Evolutionary conservation across 2,113 vertebrate genomes (phyloP).

Genomic region (Rhineura floridana): DNA sequence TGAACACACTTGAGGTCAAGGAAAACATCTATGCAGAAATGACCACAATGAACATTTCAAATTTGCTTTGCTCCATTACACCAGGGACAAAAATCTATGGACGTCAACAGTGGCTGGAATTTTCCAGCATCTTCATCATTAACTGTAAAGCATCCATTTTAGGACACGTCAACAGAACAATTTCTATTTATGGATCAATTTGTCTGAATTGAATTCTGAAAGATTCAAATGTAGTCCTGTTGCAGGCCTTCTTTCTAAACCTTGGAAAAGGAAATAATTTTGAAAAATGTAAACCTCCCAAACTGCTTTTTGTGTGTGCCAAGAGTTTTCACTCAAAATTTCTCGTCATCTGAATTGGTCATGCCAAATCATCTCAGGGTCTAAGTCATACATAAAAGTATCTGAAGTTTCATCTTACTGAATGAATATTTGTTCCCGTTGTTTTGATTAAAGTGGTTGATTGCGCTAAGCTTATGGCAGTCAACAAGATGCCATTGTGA

Average conservation of each 20-base stretch:
- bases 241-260: not conserved
- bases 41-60: not conserved
- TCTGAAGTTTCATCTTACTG: not conserved
- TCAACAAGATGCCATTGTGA: constrained; percentile 18
- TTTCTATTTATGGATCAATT: not conserved
- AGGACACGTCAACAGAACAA: not conserved
- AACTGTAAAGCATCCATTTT: not conserved
- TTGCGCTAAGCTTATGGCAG: not conserved
- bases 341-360: not conserved
- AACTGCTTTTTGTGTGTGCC: not conserved
- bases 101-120: not conserved
- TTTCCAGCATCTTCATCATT: constrained; percentile 2
- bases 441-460: constrained; percentile 15
- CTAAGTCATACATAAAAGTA: not conserved
- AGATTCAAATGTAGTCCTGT: accelerated
- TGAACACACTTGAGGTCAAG: not conserved
- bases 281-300: not conserved
- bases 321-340: not conserved
- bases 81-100: not conserved
- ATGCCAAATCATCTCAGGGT: not conserved
- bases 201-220: not conserved
- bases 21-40: not conserved
- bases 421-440: not conserved
- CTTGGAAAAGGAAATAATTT: not conserved
- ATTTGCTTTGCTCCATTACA: not conserved